Base-by-base conservation (phyloP, 2,888 invertebrate species). In the Diarsia brunnea region DNA sequence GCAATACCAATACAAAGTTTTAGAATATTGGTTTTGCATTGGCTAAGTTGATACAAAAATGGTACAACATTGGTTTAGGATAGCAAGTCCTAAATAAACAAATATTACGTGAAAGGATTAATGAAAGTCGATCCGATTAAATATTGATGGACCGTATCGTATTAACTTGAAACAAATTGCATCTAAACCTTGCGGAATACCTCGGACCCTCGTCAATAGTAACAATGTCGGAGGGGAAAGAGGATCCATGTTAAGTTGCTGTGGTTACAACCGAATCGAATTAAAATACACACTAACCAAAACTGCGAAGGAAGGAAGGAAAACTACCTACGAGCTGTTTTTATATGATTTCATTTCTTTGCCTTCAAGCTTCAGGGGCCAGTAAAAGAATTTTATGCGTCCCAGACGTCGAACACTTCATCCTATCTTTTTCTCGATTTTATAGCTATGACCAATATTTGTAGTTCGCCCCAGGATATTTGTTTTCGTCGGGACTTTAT, bases 121-220 rank as follows among this genome's bases (percentile, higher is more conserved):
- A 79, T 82, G 76, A 82, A 78, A 85, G 84, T 81, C 78, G 85
- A 86, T 85, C 88, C 76, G 84, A 88, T 87, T 85, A 87, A 85
- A 84, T 88, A 88, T 88, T 87, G 86, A 87, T 84, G 81, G 81
- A 69, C 78, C 82, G 85, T 82, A 85, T 82, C 87, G 84, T 80
- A 87, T 91, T 88, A 89, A 86, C 78, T 86, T 84, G 78, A 79
- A 88, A 90, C 88, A 87, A 90, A 90, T 90, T 82, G 87, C 85
- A 84, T 79, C 86, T 84, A 89, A 89, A 87, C 86, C 85, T 85
- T 78, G 84, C 84, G 88, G 86, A 89, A 90, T 87, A 89, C 84
- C 84, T 89, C 89, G 81, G 82, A 92, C 92, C 92, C 92, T 92
- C 87, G 89, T 92, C 91, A 90, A 90, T 88, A 90, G 84, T 86